Conservation (phyloP, 2,113 vertebrate genomes). For the human (Homo sapiens) region DNA sequence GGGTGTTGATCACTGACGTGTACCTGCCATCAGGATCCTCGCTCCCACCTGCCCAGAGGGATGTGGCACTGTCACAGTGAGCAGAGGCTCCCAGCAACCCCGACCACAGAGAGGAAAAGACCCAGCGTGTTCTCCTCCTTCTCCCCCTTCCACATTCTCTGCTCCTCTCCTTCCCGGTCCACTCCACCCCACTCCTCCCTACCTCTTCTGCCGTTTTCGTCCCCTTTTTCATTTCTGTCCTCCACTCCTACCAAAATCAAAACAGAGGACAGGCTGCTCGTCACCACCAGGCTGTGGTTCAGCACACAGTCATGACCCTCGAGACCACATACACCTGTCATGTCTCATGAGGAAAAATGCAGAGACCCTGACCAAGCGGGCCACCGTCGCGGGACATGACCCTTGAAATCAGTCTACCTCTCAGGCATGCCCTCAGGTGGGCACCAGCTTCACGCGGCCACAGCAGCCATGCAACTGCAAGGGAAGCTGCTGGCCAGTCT, state of each 20-base stretch:
- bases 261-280: background rate
- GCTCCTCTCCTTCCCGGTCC: background rate
- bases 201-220: background rate
- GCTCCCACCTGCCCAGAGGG: background rate
- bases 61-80: background rate
- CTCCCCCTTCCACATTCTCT: background rate
- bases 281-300: accelerated
- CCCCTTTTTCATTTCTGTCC: background rate
- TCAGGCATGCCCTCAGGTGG: accelerated
- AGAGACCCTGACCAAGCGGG: background rate
- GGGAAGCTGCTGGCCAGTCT: background rate
- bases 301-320: background rate
- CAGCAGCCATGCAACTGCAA: background rate
- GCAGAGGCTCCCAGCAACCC: background rate
- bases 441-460: accelerated
- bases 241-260: no score
- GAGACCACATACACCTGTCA: background rate
- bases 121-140: accelerated
- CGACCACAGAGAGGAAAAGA: background rate
- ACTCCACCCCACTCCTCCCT: no score
- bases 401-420: background rate
- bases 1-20: background rate
- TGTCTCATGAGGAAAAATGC: background rate
- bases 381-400: accelerated
- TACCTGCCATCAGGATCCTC: background rate